Percentiles rank a stretch among this genome's conserved stretches.
These are phyloP conservation scores for Chrysocyon brachyurus DNA, from an alignment of 2,797 vertebrate species.

Conservation along the genomic window DNA sequence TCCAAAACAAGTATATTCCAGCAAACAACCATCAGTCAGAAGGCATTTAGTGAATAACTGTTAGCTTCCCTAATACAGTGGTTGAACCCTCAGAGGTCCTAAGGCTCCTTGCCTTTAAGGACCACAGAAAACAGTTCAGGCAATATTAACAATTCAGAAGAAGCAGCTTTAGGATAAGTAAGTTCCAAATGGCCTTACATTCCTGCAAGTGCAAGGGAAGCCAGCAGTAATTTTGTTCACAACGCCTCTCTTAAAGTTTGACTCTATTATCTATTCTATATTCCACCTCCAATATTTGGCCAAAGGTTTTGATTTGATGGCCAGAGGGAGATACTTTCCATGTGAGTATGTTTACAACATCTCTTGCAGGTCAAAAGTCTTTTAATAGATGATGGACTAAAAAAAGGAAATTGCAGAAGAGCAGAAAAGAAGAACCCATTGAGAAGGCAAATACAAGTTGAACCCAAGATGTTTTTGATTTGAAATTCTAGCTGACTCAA, in stretches of 20 bases:
- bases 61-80: neutral
- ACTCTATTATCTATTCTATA: neutral
- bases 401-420: neutral
- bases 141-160: neutral
- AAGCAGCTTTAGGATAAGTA: neutral
- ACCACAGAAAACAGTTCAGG: neutral
- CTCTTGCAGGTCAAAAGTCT: neutral
- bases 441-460: neutral
- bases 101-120: neutral
- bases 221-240: neutral
- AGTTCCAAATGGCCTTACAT: neutral
- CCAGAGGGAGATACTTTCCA: neutral
- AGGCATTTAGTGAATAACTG: neutral
- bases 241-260: neutral
- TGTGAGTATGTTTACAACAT: neutral
- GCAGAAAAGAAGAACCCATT: neutral
- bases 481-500: slow-evolving; percentile 3
- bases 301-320: neutral
- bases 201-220: neutral
- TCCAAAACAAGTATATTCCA: neutral
- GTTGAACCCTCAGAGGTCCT: neutral
- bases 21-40: neutral
- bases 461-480: neutral
- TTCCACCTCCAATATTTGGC: neutral
- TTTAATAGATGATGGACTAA: neutral